Evolutionary conservation across 2,797 vertebrate species (phyloP).

Genomic region (Eleutherodactylus coqui): DNA sequence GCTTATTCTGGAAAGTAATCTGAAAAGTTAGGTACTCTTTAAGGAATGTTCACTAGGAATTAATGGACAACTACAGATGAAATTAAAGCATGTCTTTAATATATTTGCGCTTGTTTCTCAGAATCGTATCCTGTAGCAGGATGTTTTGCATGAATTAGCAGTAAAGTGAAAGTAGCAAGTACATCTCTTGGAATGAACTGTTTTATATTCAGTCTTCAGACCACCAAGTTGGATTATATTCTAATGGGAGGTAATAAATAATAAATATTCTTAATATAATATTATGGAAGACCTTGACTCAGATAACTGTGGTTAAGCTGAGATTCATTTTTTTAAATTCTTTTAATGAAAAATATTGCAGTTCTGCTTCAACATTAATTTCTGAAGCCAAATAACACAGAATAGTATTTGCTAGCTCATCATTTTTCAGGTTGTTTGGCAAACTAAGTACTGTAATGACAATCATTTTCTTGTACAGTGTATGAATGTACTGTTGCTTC

Average conservation of each 20-base stretch:
- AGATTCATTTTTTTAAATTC: slow-evolving; percentile 17
- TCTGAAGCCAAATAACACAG: slow-evolving; percentile 49
- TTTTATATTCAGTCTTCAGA: background rate
- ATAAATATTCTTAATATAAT: slow-evolving; percentile 32
- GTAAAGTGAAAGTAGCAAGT: background rate
- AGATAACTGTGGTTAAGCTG: slow-evolving; percentile 22
- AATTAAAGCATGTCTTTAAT: too few species aligned
- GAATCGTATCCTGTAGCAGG: background rate
- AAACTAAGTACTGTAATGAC: slow-evolving; percentile 1
- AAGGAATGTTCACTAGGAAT: too few species aligned
- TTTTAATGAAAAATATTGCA: slow-evolving; percentile 29
- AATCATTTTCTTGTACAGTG: slow-evolving; percentile 20
- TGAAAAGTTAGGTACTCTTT: too few species aligned
- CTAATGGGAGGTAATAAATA: slow-evolving; percentile 15
- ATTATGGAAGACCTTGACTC: slow-evolving; percentile 28
- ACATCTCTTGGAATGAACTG: background rate
- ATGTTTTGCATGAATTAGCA: background rate
- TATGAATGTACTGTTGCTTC: slow-evolving; percentile 10
- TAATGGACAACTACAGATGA: too few species aligned
- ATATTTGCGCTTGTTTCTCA: background rate
- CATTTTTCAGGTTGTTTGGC: slow-evolving; percentile 50
- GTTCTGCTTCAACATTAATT: slow-evolving; percentile 29
- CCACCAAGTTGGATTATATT: slow-evolving; percentile 26
- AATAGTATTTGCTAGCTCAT: slow-evolving; percentile 23
- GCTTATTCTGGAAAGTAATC: too few species aligned